A percentile compares a stretch with the other conserved stretches of the same genome.
Conservation (phyloP, 2,888 invertebrate genomes). For the Noctuana brunneofusca region DNA sequence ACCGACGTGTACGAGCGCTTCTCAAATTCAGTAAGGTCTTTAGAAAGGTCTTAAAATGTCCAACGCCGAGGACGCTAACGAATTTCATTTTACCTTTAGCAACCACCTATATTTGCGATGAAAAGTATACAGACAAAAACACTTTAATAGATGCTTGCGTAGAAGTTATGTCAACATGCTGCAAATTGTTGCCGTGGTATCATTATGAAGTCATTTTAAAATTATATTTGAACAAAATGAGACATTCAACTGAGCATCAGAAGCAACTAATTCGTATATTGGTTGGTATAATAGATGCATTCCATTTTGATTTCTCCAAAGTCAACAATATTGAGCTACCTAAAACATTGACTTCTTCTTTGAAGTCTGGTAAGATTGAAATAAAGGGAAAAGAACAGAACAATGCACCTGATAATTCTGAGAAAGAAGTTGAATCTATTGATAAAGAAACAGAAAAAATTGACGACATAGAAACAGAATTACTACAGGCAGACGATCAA, state of each 20-base stretch:
- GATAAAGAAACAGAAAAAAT: conserved; percentile 44
- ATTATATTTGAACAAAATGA: conserved; percentile 90
- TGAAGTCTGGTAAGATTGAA: conserved; percentile 42
- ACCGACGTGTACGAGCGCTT: conserved; percentile 92
- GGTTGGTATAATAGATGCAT: conserved; percentile 92
- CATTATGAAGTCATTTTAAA: conserved; percentile 93
- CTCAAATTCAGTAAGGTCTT: conserved; percentile 87
- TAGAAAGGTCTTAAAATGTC: conserved; percentile 83
- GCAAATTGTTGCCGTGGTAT: conserved; percentile 93
- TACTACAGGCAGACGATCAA: conserved; percentile 69
- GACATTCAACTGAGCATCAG: conserved; percentile 88
- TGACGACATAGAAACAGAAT: conserved; percentile 56
- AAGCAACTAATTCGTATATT: conserved; percentile 91
- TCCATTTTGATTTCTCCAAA: conserved; percentile 94
- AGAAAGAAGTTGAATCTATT: conserved; percentile 35
- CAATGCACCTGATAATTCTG: neutral
- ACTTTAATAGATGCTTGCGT: conserved; percentile 93
- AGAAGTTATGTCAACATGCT: conserved; percentile 89
- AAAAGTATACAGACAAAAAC: conserved; percentile 89
- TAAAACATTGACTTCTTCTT: conserved; percentile 58
- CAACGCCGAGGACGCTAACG: conserved; percentile 88
- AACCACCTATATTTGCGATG: conserved; percentile 90
- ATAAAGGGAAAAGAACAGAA: neutral
- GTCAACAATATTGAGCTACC: conserved; percentile 68
- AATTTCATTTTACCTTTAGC: conserved; percentile 94